Evolutionary conservation across 2,888 invertebrate species (phyloP), one percentile per base, ranked within the genome.

Genomic region (Eurytoma californica): DNA sequence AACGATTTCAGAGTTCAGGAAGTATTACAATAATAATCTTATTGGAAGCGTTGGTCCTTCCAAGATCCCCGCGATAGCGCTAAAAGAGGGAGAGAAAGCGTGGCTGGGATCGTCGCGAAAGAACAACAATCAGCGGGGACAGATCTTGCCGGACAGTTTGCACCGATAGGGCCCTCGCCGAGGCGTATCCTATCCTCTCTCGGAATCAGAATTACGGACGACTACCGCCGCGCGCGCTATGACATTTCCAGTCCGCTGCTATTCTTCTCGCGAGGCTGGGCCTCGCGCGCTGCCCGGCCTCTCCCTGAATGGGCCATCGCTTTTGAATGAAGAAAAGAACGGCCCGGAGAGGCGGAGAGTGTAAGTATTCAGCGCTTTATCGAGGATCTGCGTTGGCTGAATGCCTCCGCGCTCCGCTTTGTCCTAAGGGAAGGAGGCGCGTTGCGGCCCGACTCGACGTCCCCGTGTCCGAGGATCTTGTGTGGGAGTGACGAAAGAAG

Each of bases 331-430:
- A 72, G 69, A 28, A 51, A n/a, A 30, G 47, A 60, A 72, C 68
- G 13, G 39, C 30, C 51, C 12, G 12, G 30, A 61, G 76, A 82
- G 80, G 60, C 61, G 78, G 81, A 70, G 79, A 77, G 69, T 20
- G 18, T 72, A 75, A 70, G 86, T 82, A 89, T 89, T 88, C 88
- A 88, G 82, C 88, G 88, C 88, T 89, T 89, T 89, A 89, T 89
- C 89, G 85, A 81, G 83, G 86, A 89, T 89, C 89, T 88, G 83
- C 82, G 85, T 85, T 85, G 84, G 84, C 85, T 88, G 88, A 88
- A 88, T 88, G 85, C 84, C 85, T 87, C 80, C 80, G 79, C 20
- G 39, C 80, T 83, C 72, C 83, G 83, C 84, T 84, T 87, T 88
- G 86, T 88, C 84, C 70, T 1, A 14, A 47, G 24, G 68, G 58